Percentiles rank a stretch among this genome's conserved stretches.
These are phyloP conservation scores for Cryptoblepharus egeriae DNA, from an alignment of 2,797 vertebrate genomes.

Conservation along the genomic window DNA sequence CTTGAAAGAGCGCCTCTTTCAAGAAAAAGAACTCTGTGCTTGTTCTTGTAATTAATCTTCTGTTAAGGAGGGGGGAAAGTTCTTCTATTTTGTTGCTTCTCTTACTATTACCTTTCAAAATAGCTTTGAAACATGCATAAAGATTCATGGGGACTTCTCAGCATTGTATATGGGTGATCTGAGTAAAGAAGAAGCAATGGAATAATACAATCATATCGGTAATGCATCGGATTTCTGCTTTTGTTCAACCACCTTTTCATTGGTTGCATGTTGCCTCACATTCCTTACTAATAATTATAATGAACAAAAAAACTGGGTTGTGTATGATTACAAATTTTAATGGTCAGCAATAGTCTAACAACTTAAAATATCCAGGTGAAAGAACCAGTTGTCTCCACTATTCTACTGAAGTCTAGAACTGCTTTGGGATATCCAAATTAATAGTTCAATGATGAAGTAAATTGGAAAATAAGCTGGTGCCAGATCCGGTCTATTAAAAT, in stretches of 20 bases:
- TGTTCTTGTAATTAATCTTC: too few relatives aligned
- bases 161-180: too few relatives aligned
- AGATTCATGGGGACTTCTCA: background rate
- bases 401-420: background rate
- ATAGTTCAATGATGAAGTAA: background rate
- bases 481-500: background rate
- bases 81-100: background rate
- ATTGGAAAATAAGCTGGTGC: background rate
- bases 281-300: background rate
- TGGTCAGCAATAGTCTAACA: too few relatives aligned
- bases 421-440: background rate
- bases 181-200: background rate
- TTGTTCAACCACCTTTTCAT: rapidly evolving
- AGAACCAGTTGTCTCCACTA: too few relatives aligned
- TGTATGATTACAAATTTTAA: too few relatives aligned
- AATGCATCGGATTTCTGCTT: too few relatives aligned
- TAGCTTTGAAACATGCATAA: background rate
- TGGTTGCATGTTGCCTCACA: background rate
- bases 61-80: too few relatives aligned
- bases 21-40: too few relatives aligned
- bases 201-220: background rate
- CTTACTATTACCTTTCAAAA: background rate
- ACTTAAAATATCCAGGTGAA: too few relatives aligned
- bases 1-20: too few relatives aligned
- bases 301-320: background rate